Conservation (phyloP, 2,113 vertebrate species). For the Ceuthmochares aereus region DNA sequence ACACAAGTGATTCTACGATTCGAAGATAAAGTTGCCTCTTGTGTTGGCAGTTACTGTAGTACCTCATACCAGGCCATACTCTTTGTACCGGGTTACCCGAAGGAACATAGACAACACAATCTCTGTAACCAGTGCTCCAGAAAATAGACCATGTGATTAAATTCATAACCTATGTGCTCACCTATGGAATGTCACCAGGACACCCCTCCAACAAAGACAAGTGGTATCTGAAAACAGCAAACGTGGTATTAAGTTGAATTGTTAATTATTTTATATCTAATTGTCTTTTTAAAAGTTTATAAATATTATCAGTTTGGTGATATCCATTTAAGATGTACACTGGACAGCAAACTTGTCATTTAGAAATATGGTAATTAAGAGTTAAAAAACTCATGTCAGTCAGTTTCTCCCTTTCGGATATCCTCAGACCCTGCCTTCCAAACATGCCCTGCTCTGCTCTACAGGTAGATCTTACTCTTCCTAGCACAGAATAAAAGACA, state of each 20-base stretch:
- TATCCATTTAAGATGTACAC: not conserved
- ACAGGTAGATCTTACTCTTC: not conserved
- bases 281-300: not conserved
- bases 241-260: not conserved
- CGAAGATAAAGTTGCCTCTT: not conserved
- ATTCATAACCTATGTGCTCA: not conserved
- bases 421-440: not conserved
- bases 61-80: not conserved
- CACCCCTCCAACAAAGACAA: not conserved
- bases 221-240: not conserved
- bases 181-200: not conserved
- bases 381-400: not conserved
- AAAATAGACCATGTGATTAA: not conserved
- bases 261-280: not conserved
- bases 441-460: not conserved
- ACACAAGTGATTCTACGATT: not conserved
- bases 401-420: not conserved
- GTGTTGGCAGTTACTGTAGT: not conserved
- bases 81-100: not conserved
- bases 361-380: not conserved
- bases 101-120: not conserved
- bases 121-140: not conserved
- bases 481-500: not conserved
- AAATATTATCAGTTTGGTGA: not conserved
- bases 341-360: not conserved